These are phyloP conservation scores for Cantharis lateralis DNA, from an alignment of 2,888 invertebrate species.

Conservation along the genomic window DNA sequence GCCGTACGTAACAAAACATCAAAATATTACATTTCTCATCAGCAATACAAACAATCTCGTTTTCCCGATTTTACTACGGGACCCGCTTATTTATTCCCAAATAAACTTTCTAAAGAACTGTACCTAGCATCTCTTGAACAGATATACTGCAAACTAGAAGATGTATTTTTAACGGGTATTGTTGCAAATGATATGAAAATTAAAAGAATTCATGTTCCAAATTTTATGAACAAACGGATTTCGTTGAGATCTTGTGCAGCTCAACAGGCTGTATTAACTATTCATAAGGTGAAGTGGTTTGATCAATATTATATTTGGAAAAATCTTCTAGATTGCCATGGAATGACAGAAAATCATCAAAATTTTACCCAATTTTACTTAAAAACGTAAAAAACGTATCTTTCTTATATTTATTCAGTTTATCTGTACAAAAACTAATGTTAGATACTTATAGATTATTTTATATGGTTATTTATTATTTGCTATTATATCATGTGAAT, in stretches of 20 bases:
- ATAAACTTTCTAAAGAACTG: neutral
- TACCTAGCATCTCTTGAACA: neutral
- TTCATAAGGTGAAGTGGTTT: constrained; percentile 86
- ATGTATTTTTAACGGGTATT: neutral
- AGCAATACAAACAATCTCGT: neutral
- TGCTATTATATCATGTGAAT: no score
- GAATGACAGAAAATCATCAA: neutral
- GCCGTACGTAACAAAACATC: neutral
- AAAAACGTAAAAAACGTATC: no score
- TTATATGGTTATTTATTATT: neutral
- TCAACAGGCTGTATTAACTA: constrained; percentile 60
- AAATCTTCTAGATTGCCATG: constrained; percentile 74
- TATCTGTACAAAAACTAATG: neutral
- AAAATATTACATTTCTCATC: neutral
- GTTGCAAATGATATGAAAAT: neutral
- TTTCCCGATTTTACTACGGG: neutral
- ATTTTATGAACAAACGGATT: neutral
- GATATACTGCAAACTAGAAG: neutral
- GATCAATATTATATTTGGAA: constrained; percentile 92
- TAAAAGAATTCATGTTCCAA: neutral
- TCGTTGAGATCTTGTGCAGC: neutral
- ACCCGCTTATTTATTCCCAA: neutral
- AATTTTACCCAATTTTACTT: neutral
- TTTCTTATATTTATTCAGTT: neutral
- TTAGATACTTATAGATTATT: neutral